phyloP scores from a whole-genome alignment of 2,113 vertebrate species.

The Stercorarius parasiticus region DNA sequence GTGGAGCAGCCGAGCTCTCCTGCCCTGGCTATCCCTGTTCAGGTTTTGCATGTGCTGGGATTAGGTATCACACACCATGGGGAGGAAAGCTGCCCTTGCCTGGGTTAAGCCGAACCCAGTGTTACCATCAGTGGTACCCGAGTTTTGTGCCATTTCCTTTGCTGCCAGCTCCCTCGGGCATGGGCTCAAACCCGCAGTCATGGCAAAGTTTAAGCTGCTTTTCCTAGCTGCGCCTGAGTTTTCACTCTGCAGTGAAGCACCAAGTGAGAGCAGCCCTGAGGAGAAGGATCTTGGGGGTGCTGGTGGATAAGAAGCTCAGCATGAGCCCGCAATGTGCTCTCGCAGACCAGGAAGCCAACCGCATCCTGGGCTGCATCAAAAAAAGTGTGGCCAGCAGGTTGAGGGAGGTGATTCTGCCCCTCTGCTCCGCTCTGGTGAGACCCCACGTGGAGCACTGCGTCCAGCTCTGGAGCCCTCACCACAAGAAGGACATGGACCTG shows the following conservation, averaged over 20 bases:
- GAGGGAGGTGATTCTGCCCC: neutral
- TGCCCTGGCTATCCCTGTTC: neutral
- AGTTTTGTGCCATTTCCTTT: neutral
- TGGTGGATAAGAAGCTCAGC: neutral
- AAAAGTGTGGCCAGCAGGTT: neutral
- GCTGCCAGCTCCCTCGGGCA: neutral
- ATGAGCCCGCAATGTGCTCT: neutral
- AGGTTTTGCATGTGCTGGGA: neutral
- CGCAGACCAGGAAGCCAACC: neutral
- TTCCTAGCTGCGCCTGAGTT: neutral
- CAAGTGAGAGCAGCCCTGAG: neutral
- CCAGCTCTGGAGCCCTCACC: neutral
- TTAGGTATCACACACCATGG: accelerated
- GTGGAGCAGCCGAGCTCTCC: neutral
- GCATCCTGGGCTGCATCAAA: neutral
- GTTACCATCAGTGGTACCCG: accelerated
- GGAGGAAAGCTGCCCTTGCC: accelerated
- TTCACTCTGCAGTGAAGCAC: neutral
- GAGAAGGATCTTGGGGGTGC: neutral
- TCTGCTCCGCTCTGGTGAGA: neutral
- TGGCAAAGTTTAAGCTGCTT: neutral
- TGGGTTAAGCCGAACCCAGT: neutral
- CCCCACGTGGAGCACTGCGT: neutral
- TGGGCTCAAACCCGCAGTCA: accelerated
- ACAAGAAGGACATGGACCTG: neutral